A percentile compares a stretch with the other conserved stretches of the same genome.
Conservation (phyloP, 2,797 vertebrate genomes). For the Melanotaenia nigrans region DNA sequence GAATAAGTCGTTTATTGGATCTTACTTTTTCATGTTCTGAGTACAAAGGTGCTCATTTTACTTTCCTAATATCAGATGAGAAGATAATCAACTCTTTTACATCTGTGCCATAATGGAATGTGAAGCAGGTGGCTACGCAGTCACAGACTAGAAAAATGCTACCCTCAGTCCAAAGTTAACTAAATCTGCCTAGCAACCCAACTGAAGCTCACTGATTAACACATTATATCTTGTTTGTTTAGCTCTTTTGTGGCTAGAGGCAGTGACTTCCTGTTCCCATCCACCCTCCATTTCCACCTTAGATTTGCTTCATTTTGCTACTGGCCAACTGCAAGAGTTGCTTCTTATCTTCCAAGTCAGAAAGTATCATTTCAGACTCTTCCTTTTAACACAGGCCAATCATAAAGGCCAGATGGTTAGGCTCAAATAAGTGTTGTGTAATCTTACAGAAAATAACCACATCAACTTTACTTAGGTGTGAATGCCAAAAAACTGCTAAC, state of each 20-base stretch:
- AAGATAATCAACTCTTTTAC: neutral
- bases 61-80: neutral
- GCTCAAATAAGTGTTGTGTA: slow-evolving; percentile 1
- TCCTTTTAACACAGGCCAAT: neutral
- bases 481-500: slow-evolving; percentile 26
- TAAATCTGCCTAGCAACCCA: neutral
- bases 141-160: neutral
- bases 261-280: neutral
- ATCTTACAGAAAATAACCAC: slow-evolving; percentile 2
- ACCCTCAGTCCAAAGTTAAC: neutral
- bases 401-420: neutral
- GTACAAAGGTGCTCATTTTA: neutral
- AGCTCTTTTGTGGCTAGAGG: neutral
- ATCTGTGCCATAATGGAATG: neutral
- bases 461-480: slow-evolving; percentile 5
- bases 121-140: neutral
- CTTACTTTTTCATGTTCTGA: too few relatives aligned
- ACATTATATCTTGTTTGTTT: slow-evolving; percentile 3
- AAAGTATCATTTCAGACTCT: slow-evolving; percentile 1
- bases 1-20: neutral
- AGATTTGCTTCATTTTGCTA: neutral
- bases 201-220: slow-evolving; percentile 1
- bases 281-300: neutral
- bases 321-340: neutral
- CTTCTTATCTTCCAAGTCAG: neutral